phyloP scores from a whole-genome alignment of 2,797 vertebrate species.

The Sebastes wilsoni region DNA sequence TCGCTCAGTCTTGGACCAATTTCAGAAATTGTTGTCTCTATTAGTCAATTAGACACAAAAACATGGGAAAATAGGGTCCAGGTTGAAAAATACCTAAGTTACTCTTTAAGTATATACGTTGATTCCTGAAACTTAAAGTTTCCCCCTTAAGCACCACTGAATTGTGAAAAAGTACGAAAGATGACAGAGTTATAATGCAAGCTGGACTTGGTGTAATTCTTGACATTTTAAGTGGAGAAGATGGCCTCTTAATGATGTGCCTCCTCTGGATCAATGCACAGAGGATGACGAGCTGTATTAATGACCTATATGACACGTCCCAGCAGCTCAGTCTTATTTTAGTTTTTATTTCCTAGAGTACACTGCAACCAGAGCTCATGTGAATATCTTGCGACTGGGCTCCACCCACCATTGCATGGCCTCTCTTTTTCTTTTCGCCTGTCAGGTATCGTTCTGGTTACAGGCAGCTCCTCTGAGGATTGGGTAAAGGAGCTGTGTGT shows the following conservation, averaged over 20 bases:
- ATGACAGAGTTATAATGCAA: slow-evolving; percentile 2
- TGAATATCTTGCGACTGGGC: slow-evolving; percentile 26
- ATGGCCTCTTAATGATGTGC: slow-evolving; percentile 45
- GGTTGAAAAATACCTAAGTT: background rate
- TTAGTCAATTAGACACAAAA: background rate
- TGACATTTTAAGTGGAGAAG: slow-evolving; percentile 41
- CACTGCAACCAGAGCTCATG: slow-evolving; percentile 4
- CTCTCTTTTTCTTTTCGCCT: slow-evolving; percentile 32
- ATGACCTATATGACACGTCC: slow-evolving; percentile 42
- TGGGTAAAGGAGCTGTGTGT: slow-evolving; percentile 57
- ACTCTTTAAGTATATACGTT: background rate
- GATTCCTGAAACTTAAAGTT: slow-evolving; percentile 1
- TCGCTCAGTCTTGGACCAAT: background rate
- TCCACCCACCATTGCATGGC: slow-evolving; percentile 22
- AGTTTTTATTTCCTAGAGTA: slow-evolving; percentile 29
- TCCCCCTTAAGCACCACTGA: background rate
- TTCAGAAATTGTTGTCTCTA: background rate
- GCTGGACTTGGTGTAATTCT: slow-evolving; percentile 30
- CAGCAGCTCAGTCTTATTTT: slow-evolving; percentile 20
- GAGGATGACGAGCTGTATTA: slow-evolving; percentile 28
- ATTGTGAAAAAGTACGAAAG: background rate
- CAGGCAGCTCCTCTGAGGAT: slow-evolving; percentile 58
- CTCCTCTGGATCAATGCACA: slow-evolving; percentile 51
- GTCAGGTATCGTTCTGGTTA: slow-evolving; percentile 62
- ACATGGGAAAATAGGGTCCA: background rate